Conservation (phyloP, 1,140 invertebrate genomes). For the Nebria ingens region DNA sequence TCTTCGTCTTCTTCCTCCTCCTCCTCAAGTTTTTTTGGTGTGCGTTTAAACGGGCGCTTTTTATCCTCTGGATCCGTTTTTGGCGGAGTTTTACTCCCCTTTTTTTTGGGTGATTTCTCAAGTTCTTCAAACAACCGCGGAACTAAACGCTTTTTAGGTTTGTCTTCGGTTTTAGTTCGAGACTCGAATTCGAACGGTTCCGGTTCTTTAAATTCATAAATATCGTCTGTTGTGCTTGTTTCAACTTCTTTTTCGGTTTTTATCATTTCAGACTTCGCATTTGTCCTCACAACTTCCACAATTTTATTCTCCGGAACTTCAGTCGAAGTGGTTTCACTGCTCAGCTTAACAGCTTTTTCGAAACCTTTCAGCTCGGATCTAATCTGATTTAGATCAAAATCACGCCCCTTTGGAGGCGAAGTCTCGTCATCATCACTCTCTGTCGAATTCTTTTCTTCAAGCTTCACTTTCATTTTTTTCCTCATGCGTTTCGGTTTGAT, state of each 20-base stretch:
- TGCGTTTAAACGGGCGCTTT: constrained; percentile 21
- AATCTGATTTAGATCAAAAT: constrained; percentile 75
- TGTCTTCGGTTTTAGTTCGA: constrained; percentile 44
- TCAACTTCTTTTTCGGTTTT: constrained; percentile 19
- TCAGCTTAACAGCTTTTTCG: constrained; percentile 44
- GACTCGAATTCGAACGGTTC: constrained; percentile 76
- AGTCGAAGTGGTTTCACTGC: constrained; percentile 36
- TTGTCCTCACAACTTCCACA: constrained; percentile 19
- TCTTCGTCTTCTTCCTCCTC: constrained; percentile 19
- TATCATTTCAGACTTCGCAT: constrained; percentile 20
- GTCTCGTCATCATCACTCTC: constrained; percentile 29
- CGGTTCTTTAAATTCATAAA: constrained; percentile 83
- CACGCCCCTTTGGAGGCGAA: constrained; percentile 46
- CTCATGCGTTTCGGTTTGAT: constrained; percentile 22
- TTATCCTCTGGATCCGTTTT: constrained; percentile 22
- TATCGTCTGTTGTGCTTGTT: constrained; percentile 47
- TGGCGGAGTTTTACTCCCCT: constrained; percentile 21
- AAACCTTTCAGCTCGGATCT: constrained; percentile 73
- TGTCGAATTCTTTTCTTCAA: constrained; percentile 22
- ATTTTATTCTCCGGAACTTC: constrained; percentile 27
- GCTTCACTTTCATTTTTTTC: constrained; percentile 24
- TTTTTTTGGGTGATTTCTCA: constrained; percentile 31
- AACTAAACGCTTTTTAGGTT: constrained; percentile 41
- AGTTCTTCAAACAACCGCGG: constrained; percentile 46
- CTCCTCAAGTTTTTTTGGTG: constrained; percentile 23